These are phyloP conservation scores for Myopa tessellatipennis DNA, from an alignment of 2,888 invertebrate genomes.

Conservation along the genomic window DNA sequence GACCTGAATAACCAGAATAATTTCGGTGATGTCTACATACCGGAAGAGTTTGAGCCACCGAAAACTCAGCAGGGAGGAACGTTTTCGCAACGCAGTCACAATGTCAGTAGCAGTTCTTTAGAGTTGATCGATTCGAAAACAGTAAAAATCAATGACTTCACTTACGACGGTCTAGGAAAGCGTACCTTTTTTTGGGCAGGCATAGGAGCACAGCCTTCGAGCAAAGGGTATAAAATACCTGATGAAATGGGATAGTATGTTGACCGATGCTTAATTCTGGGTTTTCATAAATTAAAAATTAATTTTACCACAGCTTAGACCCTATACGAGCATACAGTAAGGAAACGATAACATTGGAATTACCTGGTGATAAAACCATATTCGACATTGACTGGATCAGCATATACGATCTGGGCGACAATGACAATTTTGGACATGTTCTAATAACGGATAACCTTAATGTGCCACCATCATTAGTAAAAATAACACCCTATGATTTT, in stretches of 20 bases:
- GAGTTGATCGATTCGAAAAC: conserved; percentile 85
- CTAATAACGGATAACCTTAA: conserved; percentile 84
- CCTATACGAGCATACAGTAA: conserved; percentile 78
- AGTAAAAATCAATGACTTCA: conserved; percentile 79
- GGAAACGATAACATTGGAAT: conserved; percentile 78
- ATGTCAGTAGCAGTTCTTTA: conserved; percentile 78
- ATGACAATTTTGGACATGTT: conserved; percentile 78
- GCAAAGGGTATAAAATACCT: conserved; percentile 84
- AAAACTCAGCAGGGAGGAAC: conserved; percentile 72
- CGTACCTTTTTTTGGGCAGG: conserved; percentile 90
- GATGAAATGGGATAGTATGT: conserved; percentile 94
- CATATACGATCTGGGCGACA: conserved; percentile 78
- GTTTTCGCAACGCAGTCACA: conserved; percentile 74
- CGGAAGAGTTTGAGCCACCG: conserved; percentile 91
- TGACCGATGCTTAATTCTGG: not conserved
- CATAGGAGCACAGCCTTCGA: conserved; percentile 86
- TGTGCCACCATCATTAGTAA: conserved; percentile 86
- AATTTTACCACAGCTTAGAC: conserved; percentile 75
- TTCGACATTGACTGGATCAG: conserved; percentile 88
- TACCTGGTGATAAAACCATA: conserved; percentile 86
- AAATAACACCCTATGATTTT: conserved; percentile 74
- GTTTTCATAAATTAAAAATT: conserved; percentile 2
- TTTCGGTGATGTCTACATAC: conserved; percentile 90
- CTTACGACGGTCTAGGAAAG: conserved; percentile 81
- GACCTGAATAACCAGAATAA: conserved; percentile 88